Conservation (phyloP, 2,888 invertebrate genomes). For the Malachius bipustulatus region DNA sequence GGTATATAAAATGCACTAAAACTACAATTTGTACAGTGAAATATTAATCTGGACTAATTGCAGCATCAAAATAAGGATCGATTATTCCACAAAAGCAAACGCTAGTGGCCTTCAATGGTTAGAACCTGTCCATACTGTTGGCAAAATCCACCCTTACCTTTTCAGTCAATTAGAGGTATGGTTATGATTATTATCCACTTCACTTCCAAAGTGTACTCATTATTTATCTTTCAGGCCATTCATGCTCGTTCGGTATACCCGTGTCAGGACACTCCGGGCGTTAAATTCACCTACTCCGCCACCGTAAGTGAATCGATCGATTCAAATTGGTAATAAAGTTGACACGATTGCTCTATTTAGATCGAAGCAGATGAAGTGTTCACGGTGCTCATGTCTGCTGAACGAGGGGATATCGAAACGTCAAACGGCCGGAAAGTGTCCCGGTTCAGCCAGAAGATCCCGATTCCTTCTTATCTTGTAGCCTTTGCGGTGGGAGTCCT, state of each 20-base stretch:
- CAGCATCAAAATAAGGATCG: neutral
- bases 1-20: constrained; percentile 17
- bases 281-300: constrained; percentile 66
- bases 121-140: constrained; percentile 73
- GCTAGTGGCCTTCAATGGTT: constrained; percentile 87
- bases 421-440: constrained; percentile 37
- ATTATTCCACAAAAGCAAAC: constrained; percentile 62
- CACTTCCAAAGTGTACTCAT: neutral
- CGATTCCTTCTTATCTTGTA: constrained; percentile 80
- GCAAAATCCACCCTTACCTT: constrained; percentile 73
- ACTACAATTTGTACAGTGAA: neutral
- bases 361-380: constrained; percentile 62
- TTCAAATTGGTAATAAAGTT: constrained; percentile 7
- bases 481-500: constrained; percentile 81
- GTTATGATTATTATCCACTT: constrained; percentile 2
- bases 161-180: constrained; percentile 70
- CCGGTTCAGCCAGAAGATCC: constrained; percentile 62
- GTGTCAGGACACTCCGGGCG: constrained; percentile 85
- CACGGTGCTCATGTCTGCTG: constrained; percentile 81
- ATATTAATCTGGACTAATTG: neutral
- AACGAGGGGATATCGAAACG: constrained; percentile 41
- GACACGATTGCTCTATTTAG: constrained; percentile 29
- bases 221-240: constrained; percentile 52
- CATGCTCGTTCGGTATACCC: constrained; percentile 83
- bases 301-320: constrained; percentile 31